Evolutionary conservation across 2,113 vertebrate genomes (phyloP).

Genomic region (Pangasianodon hypophthalmus): DNA sequence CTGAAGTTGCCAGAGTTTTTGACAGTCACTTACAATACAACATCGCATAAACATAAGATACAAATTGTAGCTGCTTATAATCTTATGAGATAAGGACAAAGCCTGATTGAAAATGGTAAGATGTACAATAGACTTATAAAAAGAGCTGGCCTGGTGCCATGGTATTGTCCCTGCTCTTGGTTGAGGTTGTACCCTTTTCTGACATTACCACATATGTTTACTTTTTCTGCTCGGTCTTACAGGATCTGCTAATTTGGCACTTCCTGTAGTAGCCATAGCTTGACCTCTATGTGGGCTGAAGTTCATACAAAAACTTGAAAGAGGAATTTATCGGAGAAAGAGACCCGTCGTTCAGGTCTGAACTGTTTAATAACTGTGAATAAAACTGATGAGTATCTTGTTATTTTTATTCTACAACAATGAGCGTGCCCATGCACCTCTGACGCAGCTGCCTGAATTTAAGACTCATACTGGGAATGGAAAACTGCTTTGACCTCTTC

Average conservation of each 20-base stretch:
- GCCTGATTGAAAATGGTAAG: not conserved
- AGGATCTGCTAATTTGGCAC: not conserved
- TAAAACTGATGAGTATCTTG: slow-evolving; percentile 7
- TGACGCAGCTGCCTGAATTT: not conserved
- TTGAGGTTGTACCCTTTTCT: not conserved
- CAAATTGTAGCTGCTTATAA: not conserved
- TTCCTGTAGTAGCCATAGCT: slow-evolving; percentile 42
- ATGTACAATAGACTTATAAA: not conserved
- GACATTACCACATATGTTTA: slow-evolving; percentile 19
- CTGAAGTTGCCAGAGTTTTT: not conserved
- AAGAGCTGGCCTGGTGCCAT: not conserved
- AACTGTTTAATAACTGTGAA: slow-evolving; percentile 10
- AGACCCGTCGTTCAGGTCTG: not conserved
- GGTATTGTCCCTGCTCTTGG: not conserved
- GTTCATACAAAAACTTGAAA: slow-evolving; percentile 6
- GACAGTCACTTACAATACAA: not conserved
- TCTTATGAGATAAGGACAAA: not conserved
- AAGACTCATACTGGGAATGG: slow-evolving; percentile 20
- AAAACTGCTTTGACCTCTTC: slow-evolving; percentile 19
- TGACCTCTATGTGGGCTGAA: slow-evolving; percentile 6
- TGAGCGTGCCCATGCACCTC: not conserved
- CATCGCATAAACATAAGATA: not conserved
- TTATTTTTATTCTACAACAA: slow-evolving; percentile 20
- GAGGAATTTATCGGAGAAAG: slow-evolving; percentile 21
- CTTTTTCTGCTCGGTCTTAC: not conserved